Base-by-base conservation (phyloP, 1,140 invertebrate genomes). In the Apis dorsata region DNA sequence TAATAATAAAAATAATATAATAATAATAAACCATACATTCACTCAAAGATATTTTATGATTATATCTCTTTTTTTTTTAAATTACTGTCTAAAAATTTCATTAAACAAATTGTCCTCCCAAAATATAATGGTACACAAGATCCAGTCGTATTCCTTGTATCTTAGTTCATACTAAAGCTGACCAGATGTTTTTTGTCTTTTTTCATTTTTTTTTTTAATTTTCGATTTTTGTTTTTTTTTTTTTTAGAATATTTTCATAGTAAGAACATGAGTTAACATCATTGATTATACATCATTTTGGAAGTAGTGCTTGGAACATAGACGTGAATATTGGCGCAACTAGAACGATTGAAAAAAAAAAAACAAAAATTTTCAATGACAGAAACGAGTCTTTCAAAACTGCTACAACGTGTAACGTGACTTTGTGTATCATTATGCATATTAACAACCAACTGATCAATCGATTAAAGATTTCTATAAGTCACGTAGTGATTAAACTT, bases 1-100 rank as follows among this genome's bases (percentile, higher is more conserved):
- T 76, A 77, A 49, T 68, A 75, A 66, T 66, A 79, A 65, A 53
- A 53, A 63, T 80, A 59, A 59, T 81, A 51, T 79, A 87, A 82
- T 79, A 79, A 70, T 90, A 85, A 86, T 86, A 90, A 92, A 90
- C 60, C 89, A 90, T 82, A 79, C 84, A 87, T 79, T 88, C 86
- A 75, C 55, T 86, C 80, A 82, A 89, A 72, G 74, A 84, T 87
- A 76, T 63, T 90, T 86, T 85, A 83, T 86, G 62, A 21, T 80
- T 90, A 69, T 74, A 83, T 83, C 68, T 85, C 77, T 86, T 69
- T 85, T 72, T 72, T 85, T 49, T 81, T 57, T 51, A 44, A 15
- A 66, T 66, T 72, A 83, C 88, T 88, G 79, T 83, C 77, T 62
- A 86, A 81, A 85, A 77, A 77, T 15, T 84, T 71, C 73, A 65